Conservation (phyloP, 1,140 invertebrate species). For the Nylanderia fulva region DNA sequence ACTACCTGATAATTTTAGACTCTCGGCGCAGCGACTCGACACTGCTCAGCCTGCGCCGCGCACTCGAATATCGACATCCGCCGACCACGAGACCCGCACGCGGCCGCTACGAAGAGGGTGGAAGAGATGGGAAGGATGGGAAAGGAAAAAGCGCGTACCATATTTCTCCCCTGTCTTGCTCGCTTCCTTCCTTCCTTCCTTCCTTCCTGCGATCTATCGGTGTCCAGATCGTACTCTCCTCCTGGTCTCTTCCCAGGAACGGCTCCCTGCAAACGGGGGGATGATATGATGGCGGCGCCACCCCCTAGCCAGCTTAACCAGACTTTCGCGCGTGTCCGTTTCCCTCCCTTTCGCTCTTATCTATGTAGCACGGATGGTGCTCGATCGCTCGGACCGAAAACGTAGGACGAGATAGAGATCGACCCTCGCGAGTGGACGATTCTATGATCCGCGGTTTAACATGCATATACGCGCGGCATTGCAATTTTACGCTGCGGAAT, state of each 20-base stretch:
- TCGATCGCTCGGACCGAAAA: background rate
- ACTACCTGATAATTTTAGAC: constrained; percentile 83
- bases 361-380: background rate
- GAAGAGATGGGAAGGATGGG: background rate
- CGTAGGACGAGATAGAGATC: background rate
- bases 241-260: background rate
- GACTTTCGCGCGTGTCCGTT: constrained; percentile 4
- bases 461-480: background rate
- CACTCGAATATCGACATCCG: constrained; percentile 83
- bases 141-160: background rate
- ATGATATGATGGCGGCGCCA: background rate
- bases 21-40: constrained; percentile 80
- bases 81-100: constrained; percentile 64
- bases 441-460: background rate
- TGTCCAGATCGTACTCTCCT: background rate
- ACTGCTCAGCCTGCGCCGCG: constrained; percentile 82
- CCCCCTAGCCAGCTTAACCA: too few species aligned
- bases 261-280: background rate
- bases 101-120: constrained; percentile 48
- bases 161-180: constrained; percentile 24
- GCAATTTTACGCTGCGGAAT: background rate
- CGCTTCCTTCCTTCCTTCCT: constrained; percentile 7
- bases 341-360: background rate
- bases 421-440: background rate
- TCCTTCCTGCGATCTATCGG: background rate